These are phyloP conservation scores for Empis livida DNA, from an alignment of 2,888 invertebrate species.

Conservation along the genomic window DNA sequence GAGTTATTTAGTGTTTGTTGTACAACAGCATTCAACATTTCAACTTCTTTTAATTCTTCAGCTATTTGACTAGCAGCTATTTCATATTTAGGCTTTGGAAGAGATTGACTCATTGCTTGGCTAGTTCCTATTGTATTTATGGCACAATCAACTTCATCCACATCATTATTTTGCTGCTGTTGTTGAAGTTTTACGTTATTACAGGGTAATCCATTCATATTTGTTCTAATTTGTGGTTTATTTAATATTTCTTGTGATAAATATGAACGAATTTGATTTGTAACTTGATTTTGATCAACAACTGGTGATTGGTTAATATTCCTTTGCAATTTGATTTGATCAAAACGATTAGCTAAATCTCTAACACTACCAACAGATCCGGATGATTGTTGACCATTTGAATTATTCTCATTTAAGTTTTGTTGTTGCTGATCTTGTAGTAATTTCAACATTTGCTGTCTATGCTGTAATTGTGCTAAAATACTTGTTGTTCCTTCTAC, in stretches of 20 bases:
- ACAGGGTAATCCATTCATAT: conserved; percentile 37
- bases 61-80: conserved; percentile 41
- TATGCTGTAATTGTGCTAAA: conserved; percentile 49
- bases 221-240: conserved; percentile 32
- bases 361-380: conserved; percentile 43
- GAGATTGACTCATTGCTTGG: conserved; percentile 5
- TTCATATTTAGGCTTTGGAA: conserved; percentile 31
- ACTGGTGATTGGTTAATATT: conserved; percentile 3
- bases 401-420: conserved; percentile 47
- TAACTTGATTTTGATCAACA: conserved; percentile 3
- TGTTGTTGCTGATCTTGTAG: conserved; percentile 30
- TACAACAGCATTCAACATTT: conserved; percentile 42
- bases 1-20: conserved; percentile 41
- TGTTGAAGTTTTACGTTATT: not conserved
- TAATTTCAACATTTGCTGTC: conserved; percentile 43
- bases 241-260: conserved; percentile 30
- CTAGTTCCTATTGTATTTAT: not conserved
- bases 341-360: conserved; percentile 73
- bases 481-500: conserved; percentile 38
- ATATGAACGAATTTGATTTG: conserved; percentile 23
- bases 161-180: conserved; percentile 1
- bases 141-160: conserved; percentile 12
- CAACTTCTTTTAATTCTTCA: conserved; percentile 43
- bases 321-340: conserved; percentile 32
- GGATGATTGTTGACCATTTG: not conserved